Evolutionary conservation across 30 jellyfish, hydroid and myxozoan species (phyloP), one percentile per base, ranked within the genome.

Genomic region (Chironex yamaguchii): DNA sequence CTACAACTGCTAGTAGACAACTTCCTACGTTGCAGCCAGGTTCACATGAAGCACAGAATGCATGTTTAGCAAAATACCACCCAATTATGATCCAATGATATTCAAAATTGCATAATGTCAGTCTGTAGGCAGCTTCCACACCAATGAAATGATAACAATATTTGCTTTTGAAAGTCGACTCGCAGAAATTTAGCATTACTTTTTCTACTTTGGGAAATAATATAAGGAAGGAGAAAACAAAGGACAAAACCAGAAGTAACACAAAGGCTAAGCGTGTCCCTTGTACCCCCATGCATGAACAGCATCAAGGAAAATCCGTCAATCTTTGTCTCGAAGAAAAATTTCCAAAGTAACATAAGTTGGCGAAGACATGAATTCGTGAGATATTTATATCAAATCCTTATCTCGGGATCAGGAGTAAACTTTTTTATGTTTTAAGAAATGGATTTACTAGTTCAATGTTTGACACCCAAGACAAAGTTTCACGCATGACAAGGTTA

Each of bases 41-140:
- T n/a, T 85, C 86, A 6, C 71, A 53, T 21, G 52, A 64, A 12
- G 82, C 51, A 71, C 89, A 67, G 84, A 96, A 89, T 2, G 52
- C 73, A 72, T 82, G 51, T 70, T 85, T 67, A 0, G 79, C 17
- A 11, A 97, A 82, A 21, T 70, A 65, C 2, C 66, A 4, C 11
- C 90, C 52, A 24, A 82, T 84, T 23, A 86, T 21, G 23, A 89
- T 42, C 58, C 58, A 27, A 42, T 95, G 94, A 52, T 70, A 95
- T 2, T 68, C 22, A 28, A 80, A 49, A 29, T 84, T 67, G 9
- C 88, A 62, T 17, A 86, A 67, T 24, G 97, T 86, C 27, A 84
- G 58, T 29, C 99, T 82, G 77, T 95, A 95, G 0, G 96, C 97
- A 1, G 93, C 98, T 35, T 89, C 97, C 9, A 95, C 50, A 0